Conservation (phyloP, 1,140 invertebrate genomes). For the Psix sp. region DNA sequence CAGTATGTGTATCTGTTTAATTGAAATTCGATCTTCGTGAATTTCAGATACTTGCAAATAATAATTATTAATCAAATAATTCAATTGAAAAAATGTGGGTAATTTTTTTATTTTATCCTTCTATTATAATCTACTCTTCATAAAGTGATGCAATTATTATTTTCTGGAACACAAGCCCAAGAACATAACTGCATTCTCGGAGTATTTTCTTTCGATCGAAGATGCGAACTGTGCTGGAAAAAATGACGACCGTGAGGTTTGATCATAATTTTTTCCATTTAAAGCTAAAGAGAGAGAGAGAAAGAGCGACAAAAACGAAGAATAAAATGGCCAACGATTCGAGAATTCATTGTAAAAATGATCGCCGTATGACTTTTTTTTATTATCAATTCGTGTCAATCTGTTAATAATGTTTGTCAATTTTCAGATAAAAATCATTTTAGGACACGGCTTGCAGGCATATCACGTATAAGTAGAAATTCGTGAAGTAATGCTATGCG, state of each 20-base stretch:
- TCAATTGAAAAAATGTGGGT: too few species aligned
- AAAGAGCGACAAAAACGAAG: not conserved
- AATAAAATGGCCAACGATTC: too few species aligned
- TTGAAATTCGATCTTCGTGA: too few species aligned
- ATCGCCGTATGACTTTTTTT: too few species aligned
- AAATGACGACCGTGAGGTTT: conserved; percentile 27
- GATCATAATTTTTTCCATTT: conserved; percentile 17
- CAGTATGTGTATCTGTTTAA: too few species aligned
- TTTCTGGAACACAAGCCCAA: conserved; percentile 39
- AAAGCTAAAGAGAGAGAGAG: not conserved
- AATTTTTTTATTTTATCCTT: conserved; percentile 26
- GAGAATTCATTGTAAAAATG: too few species aligned
- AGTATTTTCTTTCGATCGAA: conserved; percentile 44
- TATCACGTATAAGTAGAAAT: conserved; percentile 18
- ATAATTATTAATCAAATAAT: too few species aligned
- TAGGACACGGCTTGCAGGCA: not conserved
- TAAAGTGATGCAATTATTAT: conserved; percentile 41
- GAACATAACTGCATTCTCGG: conserved; percentile 27
- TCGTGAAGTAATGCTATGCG: conserved; percentile 22
- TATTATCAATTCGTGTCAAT: too few species aligned
- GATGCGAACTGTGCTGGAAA: conserved; percentile 35
- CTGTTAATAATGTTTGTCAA: too few species aligned
- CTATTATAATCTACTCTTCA: conserved; percentile 41
- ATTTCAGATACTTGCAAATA: too few species aligned
- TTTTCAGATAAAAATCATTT: not conserved